A percentile compares a stretch with the other conserved stretches of the same genome.
These are phyloP conservation scores for Geotrypetes seraphini DNA, from an alignment of 2,797 vertebrate genomes.

Conservation along the genomic window DNA sequence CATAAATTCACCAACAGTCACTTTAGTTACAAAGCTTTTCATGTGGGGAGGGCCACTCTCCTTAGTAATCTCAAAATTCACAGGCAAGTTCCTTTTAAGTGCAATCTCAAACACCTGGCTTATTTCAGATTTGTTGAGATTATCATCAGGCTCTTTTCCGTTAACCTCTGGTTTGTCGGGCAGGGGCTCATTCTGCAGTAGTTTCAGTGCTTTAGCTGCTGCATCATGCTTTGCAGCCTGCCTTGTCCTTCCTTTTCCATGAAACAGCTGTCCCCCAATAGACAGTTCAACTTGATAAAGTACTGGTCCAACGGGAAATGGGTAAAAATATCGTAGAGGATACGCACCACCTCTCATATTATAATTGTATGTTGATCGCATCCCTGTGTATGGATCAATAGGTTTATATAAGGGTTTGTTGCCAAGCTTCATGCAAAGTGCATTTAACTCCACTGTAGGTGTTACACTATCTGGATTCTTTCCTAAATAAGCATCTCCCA, in stretches of 20 bases:
- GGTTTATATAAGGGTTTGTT: constrained; percentile 95
- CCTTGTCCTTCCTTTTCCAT: constrained; percentile 88
- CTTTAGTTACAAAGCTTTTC: constrained; percentile 91
- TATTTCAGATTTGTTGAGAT: constrained; percentile 98
- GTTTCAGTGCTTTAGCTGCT: constrained; percentile 84
- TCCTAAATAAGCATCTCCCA: too few relatives aligned
- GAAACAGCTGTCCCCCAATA: constrained; percentile 90
- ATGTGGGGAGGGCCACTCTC: constrained; percentile 94
- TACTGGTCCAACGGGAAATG: constrained; percentile 86
- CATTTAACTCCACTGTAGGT: constrained; percentile 88
- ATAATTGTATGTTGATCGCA: constrained; percentile 91
- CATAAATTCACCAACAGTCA: constrained; percentile 81
- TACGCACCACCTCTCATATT: constrained; percentile 68
- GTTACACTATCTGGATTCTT: constrained; percentile 85
- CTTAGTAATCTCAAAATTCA: constrained; percentile 97
- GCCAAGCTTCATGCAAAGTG: constrained; percentile 92
- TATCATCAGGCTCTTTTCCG: constrained; percentile 78
- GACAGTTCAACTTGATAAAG: constrained; percentile 93
- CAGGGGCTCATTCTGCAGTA: constrained; percentile 84
- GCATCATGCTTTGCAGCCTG: constrained; percentile 91
- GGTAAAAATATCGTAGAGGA: constrained; percentile 84
- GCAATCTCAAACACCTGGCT: constrained; percentile 99
- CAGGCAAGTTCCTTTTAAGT: constrained; percentile 94
- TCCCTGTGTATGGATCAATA: constrained; percentile 82
- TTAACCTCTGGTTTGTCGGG: constrained; percentile 83